Base-by-base conservation (phyloP, 2,888 invertebrate genomes). In the Lordiphosa andalusiaca region DNA sequence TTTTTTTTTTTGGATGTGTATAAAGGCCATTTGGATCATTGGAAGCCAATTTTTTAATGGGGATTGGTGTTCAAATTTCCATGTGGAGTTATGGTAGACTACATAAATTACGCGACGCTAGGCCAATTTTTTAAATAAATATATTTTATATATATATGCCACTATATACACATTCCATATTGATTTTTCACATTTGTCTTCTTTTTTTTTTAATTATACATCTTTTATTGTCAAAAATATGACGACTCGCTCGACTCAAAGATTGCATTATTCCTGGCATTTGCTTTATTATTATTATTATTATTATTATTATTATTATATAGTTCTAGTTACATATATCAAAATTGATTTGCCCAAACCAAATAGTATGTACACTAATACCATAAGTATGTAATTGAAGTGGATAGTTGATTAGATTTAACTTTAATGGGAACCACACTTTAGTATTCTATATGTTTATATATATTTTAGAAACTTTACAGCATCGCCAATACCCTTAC, bases 171-270 rank as follows among this genome's bases (percentile, higher is more conserved):
- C 47, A 63, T 50, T 63, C 51, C 66, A 66, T 56, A 41, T 41
- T 12, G 12, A 25, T 25, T 41, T 25, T 21, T 6, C 25, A 41
- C 23, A 9, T 41, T 35, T 52, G n/a, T 35, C 2, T 16, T 16
- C 16, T 16, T 16, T 16, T 16, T 16, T 16, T 53, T 51, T 63
- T 67, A 65, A 61, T 78, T 74, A 64, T 69, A 78, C 62, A 63
- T 59, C 41, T 61, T 63, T 77, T 77, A 77, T 77, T 77, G 77
- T 77, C 77, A 74, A 84, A 65, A 75, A 81, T 77, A 77, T 77
- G 77, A 77, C 77, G 82, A 84, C 84, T 65, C 53, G 33, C 66
- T 56, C 64, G 58, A 62, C 53, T 58, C 53, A 63, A 66, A 57
- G 74, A 81, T 77, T 73, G 63, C 69, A 71, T 68, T 58, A 50